Conservation (phyloP, 2,797 vertebrate genomes). For the Bufotes viridis region DNA sequence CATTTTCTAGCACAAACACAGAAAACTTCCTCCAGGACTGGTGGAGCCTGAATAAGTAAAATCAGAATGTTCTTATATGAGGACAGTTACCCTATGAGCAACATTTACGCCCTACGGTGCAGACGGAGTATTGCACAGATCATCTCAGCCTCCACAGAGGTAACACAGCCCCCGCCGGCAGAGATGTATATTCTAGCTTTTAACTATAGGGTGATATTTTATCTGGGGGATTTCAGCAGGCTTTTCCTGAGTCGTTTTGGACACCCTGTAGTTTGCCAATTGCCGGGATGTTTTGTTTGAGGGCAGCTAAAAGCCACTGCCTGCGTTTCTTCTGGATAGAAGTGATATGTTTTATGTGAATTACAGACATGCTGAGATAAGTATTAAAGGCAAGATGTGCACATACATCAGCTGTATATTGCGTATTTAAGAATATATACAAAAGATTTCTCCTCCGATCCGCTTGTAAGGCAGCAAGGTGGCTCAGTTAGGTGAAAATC, state of each 20-base stretch:
- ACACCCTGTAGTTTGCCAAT: not conserved
- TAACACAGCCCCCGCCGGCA: not conserved
- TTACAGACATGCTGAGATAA: not conserved
- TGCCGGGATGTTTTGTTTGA: not conserved
- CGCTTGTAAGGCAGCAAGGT: too few species aligned
- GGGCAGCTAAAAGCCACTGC: not conserved
- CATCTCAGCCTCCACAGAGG: not conserved
- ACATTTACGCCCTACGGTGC: conserved; percentile 23
- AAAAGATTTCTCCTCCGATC: too few species aligned
- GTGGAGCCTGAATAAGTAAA: not conserved
- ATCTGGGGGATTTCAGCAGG: not conserved
- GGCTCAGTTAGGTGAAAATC: too few species aligned
- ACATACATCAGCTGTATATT: too few species aligned
- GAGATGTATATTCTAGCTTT: not conserved
- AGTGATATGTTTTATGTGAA: not conserved
- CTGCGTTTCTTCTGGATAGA: not conserved
- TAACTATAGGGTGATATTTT: not conserved
- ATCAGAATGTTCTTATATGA: conserved; percentile 41
- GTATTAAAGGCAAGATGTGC: not conserved
- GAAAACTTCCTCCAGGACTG: conserved; percentile 5
- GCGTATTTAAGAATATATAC: too few species aligned
- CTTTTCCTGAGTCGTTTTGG: too few species aligned
- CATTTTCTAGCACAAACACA: conserved; percentile 48
- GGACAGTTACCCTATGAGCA: conserved; percentile 1
- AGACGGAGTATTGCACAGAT: not conserved